These are phyloP conservation scores for Vireo griseus DNA, from an alignment of 2,797 vertebrate genomes.

Conservation along the genomic window DNA sequence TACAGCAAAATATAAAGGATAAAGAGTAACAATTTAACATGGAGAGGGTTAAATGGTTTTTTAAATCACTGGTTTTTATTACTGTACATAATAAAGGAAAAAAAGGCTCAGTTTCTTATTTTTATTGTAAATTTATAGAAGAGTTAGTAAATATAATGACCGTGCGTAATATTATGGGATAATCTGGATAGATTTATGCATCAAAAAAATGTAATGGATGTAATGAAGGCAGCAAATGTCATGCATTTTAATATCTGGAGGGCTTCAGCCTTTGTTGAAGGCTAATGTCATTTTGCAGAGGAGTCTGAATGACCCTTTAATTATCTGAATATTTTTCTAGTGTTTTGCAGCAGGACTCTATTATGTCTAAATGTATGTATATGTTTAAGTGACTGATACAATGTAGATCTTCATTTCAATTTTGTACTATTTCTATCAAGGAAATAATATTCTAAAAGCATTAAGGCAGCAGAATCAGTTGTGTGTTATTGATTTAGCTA, in stretches of 20 bases:
- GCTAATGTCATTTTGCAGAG: background rate
- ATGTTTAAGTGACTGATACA: background rate
- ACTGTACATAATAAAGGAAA: background rate
- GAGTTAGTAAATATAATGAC: background rate
- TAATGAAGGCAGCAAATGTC: background rate
- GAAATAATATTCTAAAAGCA: background rate
- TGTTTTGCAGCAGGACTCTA: background rate
- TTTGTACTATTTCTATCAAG: background rate
- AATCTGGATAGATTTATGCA: background rate
- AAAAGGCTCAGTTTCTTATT: background rate
- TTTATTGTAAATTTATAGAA: background rate
- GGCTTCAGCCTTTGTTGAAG: background rate
- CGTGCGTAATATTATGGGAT: background rate
- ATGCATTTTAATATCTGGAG: background rate
- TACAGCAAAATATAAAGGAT: background rate
- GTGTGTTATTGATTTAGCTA: background rate
- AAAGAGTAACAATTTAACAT: background rate
- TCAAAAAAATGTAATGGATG: background rate
- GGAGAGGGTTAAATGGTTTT: background rate
- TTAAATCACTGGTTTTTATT: conserved; percentile 8
- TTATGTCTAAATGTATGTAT: background rate
- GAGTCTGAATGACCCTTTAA: background rate
- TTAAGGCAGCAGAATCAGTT: background rate
- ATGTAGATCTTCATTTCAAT: background rate
- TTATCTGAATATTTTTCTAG: background rate